Evolutionary conservation across 2,797 vertebrate species (phyloP), one percentile per base, ranked within the genome.

Genomic region (Anguilla obscura): DNA sequence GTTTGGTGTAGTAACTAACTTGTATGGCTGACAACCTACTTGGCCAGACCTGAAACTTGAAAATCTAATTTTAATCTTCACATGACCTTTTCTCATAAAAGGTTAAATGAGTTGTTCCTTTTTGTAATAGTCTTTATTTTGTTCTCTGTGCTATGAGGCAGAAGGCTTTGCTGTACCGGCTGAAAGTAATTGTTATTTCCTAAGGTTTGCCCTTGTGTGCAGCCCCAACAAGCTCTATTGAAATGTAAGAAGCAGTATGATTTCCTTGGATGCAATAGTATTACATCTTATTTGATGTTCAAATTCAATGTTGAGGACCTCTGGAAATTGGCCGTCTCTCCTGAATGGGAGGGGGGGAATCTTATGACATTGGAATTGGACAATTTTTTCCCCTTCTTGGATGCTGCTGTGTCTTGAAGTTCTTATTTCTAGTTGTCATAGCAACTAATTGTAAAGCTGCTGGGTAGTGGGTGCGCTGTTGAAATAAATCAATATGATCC

Each of bases 401-500:
- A 79, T 79, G 54, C 45, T 82, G 21, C 18, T 40, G 4, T 66
- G n/a, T 83, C 56, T 1, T 83, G 60, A 12, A 50, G 76, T 87
- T 63, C 30, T 87, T 79, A 80, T 83, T 87, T 84, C n/a, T 50
- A 16, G 83, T 54, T 30, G 83, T 40, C 86, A 79, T 56, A 58
- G 30, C 18, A 18, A 30, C 33, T 63, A 45, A 79, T 40, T 79
- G 18, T 1, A 40, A 79, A 79, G 74, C 74, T 79, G 33, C 74
- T 45, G 74, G 74, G 45, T 16, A 18, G 74, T 79, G 1, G 33
- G 74, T 45, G 33, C 45, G 74, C 36, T 79, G 74, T 79, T 79
- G 12, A 79, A 45, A 45, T 45, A 18, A 79, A 45, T 45, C 69
- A 71, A 1, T 14, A 33, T 33, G 24, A 66, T 66, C 5, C 8